A percentile compares a stretch with the other conserved stretches of the same genome.
These are phyloP conservation scores for Drosophila peninsularis DNA, from an alignment of 2,888 invertebrate genomes.

Conservation along the genomic window DNA sequence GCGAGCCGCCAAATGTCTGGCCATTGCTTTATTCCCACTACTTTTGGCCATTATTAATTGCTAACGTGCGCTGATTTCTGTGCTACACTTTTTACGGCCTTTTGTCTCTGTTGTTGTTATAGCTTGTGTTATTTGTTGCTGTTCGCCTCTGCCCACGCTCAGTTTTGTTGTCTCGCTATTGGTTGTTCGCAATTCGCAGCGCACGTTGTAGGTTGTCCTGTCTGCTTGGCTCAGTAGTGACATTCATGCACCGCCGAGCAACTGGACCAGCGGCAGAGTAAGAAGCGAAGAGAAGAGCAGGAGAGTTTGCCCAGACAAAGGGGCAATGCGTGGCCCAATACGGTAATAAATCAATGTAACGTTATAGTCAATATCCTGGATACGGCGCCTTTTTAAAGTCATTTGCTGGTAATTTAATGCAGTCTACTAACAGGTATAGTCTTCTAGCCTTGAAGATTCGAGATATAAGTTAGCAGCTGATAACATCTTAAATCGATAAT, in stretches of 20 bases:
- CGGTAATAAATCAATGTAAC: constrained; percentile 74
- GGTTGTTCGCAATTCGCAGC: constrained; percentile 8
- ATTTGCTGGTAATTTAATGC: constrained; percentile 42
- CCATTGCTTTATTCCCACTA: constrained; percentile 54
- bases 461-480: too few species aligned
- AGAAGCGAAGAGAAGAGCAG: not conserved
- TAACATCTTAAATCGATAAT: too few species aligned
- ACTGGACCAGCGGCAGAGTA: constrained; percentile 17
- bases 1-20: constrained; percentile 67
- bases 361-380: constrained; percentile 36
- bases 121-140: constrained; percentile 62
- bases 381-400: constrained; percentile 56
- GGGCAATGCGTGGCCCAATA: constrained; percentile 30
- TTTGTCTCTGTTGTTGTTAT: constrained; percentile 15
- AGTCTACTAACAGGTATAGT: constrained; percentile 9
- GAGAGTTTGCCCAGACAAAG: not conserved
- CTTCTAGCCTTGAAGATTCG: too few species aligned
- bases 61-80: constrained; percentile 80
- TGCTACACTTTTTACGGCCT: constrained; percentile 65
- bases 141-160: constrained; percentile 44
- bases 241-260: constrained; percentile 75
- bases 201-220: constrained; percentile 62
- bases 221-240: constrained; percentile 75
- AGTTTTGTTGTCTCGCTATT: constrained; percentile 23
- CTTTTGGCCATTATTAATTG: constrained; percentile 77